Conservation (phyloP, 2,797 vertebrate genomes). For the Lepus oiostolus region DNA sequence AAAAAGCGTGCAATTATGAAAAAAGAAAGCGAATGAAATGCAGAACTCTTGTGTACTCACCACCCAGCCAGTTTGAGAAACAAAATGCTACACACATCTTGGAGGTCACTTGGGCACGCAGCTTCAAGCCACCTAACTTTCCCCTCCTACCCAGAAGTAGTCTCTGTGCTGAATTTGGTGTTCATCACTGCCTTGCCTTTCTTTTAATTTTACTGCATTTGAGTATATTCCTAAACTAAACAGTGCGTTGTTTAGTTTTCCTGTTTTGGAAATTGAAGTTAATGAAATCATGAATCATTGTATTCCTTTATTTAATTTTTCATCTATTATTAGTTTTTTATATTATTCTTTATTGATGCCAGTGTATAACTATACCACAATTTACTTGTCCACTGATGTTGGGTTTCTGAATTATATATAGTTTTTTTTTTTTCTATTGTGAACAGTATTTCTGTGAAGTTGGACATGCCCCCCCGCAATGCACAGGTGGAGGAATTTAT, state of each 20-base stretch:
- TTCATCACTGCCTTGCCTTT: neutral
- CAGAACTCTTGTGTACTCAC: neutral
- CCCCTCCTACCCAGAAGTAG: neutral
- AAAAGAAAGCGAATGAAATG: neutral
- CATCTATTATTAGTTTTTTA: neutral
- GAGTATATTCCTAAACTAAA: conserved; percentile 33
- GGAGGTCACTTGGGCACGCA: neutral
- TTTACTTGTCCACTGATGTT: neutral
- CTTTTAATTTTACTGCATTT: conserved; percentile 2
- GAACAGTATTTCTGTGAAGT: neutral
- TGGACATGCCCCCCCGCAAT: neutral
- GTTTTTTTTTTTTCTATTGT: neutral
- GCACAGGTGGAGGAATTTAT: neutral
- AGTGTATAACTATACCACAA: neutral
- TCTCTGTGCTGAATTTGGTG: neutral
- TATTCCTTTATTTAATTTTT: neutral
- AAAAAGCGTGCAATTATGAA: neutral
- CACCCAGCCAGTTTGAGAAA: neutral
- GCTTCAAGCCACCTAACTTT: neutral
- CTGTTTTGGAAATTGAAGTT: conserved; percentile 38
- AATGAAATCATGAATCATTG: neutral
- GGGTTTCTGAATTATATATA: neutral
- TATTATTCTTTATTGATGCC: neutral
- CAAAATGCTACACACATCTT: neutral
- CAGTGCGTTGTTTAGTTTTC: neutral